Evolutionary conservation across 2,888 invertebrate species (phyloP), one percentile per base, ranked within the genome.

Genomic region (Drosophila pegasa): DNA sequence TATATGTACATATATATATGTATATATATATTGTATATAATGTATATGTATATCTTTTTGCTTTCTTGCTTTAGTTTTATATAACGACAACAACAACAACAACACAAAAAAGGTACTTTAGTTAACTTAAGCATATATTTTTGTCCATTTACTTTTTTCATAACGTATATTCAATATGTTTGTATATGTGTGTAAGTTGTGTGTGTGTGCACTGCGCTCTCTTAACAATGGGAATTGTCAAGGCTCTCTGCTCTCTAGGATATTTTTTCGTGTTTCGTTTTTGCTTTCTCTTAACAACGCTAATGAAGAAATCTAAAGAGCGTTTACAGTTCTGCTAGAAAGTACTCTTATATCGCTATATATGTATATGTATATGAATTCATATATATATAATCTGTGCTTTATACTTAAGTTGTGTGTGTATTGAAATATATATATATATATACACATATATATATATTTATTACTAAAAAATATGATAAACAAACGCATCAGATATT

Each of bases 61-160:
- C 16, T 52, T 25, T 40, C 35, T 48, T 35, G 33, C 37, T 57
- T 61, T 58, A 57, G 50, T 62, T 75, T 71, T 68, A 58, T 78
- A 64, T 80, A 80, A 77, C 78, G 72, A 80, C 66, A 80, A 78
- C 74, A 80, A 80, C 74, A 80, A 80, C 77, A 78, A 78, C 80
- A 78, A 72, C 77, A 80, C 80, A 80, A 77, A 75, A 75, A 78
- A 78, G 84, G 84, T 62, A 83, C 79, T 84, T 80, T 83, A 79
- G 84, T 79, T 83, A 80, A 80, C 80, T 83, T 80, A 77, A 68
- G 80, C 77, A 65, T 77, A 75, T 65, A 57, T 38, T 55, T 45
- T 54, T 55, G n/a, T 54, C 25, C 31, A 55, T 62, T 55, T 58
- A 51, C 38, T 58, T 51, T 58, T 51, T 62, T 29, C 52, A 57